These are phyloP conservation scores for Rhagoletis zephyria DNA, from an alignment of 1,140 invertebrate genomes.

Conservation along the genomic window DNA sequence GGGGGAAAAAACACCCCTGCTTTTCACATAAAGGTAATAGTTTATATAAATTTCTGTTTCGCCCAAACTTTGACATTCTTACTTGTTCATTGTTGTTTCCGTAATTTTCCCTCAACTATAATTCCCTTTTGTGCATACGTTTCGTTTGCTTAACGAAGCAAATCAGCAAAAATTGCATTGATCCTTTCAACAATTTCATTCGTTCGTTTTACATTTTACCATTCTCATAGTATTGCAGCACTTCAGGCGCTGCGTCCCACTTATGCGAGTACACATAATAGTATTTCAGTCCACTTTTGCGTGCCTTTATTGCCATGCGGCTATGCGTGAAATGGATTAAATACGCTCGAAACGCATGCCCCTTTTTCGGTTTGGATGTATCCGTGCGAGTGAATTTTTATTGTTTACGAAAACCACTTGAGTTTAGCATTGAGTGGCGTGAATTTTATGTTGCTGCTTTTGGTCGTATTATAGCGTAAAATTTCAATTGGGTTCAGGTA, in stretches of 20 bases:
- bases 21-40: no score
- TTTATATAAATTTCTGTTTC: no score
- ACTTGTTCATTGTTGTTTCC: not conserved
- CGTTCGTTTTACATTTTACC: not conserved
- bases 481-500: no score
- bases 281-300: not conserved
- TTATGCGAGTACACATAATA: not conserved
- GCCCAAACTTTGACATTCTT: no score
- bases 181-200: constrained; percentile 17
- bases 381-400: not conserved
- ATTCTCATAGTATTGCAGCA: not conserved
- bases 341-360: not conserved
- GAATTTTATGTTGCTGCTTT: not conserved
- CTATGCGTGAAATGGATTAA: constrained; percentile 21
- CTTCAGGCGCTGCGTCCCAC: not conserved
- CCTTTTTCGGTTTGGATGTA: not conserved
- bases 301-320: not conserved
- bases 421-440: not conserved
- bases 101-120: constrained; percentile 28
- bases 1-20: no score
- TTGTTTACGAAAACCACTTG: not conserved
- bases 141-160: constrained; percentile 29
- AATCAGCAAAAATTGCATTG: constrained; percentile 6
- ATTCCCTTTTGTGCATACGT: constrained; percentile 2
- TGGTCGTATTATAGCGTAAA: not conserved